Evolutionary conservation across 1,140 invertebrate species (phyloP), one percentile per base, ranked within the genome.

Genomic region (Drosophila burlai): DNA sequence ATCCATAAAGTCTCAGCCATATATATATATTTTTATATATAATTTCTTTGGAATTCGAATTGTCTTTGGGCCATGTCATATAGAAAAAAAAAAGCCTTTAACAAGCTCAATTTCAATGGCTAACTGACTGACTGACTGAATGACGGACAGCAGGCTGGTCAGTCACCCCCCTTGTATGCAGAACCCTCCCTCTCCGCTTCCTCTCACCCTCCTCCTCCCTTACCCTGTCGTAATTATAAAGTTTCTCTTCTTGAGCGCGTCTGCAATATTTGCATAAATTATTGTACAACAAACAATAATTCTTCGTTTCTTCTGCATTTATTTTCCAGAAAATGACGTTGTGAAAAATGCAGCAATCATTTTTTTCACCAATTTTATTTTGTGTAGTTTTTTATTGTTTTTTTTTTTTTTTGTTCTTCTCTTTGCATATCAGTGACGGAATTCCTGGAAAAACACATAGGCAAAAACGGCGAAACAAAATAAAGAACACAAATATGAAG

Each of bases 241-340:
- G 47, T 58, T 50, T 62, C 76, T 69, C 43, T 84, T 85, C 77
- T 72, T 79, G 24, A 62, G 60, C 75, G 83, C 79, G 79, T 87
- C 81, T 90, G 84, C 85, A 87, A 89, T 89, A 89, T 87, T 89
- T 87, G 84, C 84, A 89, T 89, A 89, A 89, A 89, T 81, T 84
- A 75, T 84, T 84, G 69, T 84, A 87, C 83, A 83, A 87, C 80
- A 87, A 83, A 87, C 76, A 86, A 80, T 76, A 73, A 68, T 78
- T 77, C 72, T 76, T 62, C 52, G 57, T 49, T 49, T 29, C 63
- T 55, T 40, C 29, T 83, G 76, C 72, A 79, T 86, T 86, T 76
- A 64, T 79, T 86, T 87, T 87, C 76, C 77, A 81, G 69, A 84
- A 87, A 89, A 86, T 86, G 80, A 86, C 83, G 83, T 87, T 85